Percentiles rank a stretch among this genome's conserved stretches.
These are phyloP conservation scores for Cephalopterus ornatus DNA, from an alignment of 2,113 vertebrate genomes.

Conservation along the genomic window DNA sequence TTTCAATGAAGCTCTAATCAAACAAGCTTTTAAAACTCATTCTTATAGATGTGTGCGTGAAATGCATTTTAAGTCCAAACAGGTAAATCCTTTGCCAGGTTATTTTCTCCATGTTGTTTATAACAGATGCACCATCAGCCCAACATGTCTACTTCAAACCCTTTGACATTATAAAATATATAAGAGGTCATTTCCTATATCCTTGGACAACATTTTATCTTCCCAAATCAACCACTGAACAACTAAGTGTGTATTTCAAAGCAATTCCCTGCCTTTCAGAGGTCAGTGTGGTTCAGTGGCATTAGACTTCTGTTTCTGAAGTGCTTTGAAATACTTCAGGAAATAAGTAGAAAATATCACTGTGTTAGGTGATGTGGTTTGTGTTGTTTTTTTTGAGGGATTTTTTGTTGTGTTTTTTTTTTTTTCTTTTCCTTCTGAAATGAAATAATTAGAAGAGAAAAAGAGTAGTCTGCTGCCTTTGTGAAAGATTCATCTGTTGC, in stretches of 20 bases:
- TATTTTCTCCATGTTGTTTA: background rate
- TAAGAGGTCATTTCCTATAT: background rate
- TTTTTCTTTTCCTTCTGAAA: background rate
- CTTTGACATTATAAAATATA: background rate
- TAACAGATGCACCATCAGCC: background rate
- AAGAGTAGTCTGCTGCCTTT: background rate
- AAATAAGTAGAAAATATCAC: conserved; percentile 11
- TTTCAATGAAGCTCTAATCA: background rate
- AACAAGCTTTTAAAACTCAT: background rate
- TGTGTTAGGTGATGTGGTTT: background rate
- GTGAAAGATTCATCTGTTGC: background rate
- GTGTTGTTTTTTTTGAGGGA: background rate
- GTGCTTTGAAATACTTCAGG: conserved; percentile 24
- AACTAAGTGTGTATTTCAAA: background rate
- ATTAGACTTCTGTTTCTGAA: background rate
- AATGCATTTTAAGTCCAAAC: background rate
- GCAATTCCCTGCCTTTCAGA: background rate
- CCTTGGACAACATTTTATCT: background rate
- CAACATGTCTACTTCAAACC: background rate
- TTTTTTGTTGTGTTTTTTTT: background rate
- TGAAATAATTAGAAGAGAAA: background rate
- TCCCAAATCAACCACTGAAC: background rate
- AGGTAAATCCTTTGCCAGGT: background rate
- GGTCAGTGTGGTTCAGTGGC: background rate
- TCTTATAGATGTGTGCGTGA: background rate